phyloP scores from a whole-genome alignment of 2,888 invertebrate genomes.

The Parapristionchus giblindavisi region DNA sequence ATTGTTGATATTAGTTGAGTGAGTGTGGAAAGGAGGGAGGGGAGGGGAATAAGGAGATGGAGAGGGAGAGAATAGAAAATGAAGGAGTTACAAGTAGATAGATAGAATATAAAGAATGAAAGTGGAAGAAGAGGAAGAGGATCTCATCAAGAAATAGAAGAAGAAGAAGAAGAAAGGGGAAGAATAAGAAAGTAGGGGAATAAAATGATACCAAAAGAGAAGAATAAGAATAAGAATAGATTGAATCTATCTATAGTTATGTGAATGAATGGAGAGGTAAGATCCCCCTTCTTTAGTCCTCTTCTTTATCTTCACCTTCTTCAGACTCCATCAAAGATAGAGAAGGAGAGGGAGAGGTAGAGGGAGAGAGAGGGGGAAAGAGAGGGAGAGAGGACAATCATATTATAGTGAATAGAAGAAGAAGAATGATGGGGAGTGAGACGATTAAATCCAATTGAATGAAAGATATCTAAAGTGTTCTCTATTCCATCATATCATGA shows the following conservation, averaged over 20 bases:
- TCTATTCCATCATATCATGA: too few relatives aligned
- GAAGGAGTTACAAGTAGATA: background rate
- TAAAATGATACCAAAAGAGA: background rate
- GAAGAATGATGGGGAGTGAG: too few relatives aligned
- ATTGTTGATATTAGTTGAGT: background rate
- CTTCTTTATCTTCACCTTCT: too few relatives aligned
- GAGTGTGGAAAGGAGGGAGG: background rate
- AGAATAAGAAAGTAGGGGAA: constrained; percentile 12
- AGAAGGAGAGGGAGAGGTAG: background rate
- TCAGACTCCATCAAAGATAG: too few relatives aligned
- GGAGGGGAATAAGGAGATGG: background rate
- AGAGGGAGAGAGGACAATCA: constrained; percentile 3
- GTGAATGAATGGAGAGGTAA: too few relatives aligned
- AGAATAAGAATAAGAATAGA: background rate
- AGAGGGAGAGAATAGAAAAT: background rate
- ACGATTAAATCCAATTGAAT: too few relatives aligned
- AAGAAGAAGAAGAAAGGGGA: constrained; percentile 1
- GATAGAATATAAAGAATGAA: constrained; percentile 3
- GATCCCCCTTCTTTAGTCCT: too few relatives aligned
- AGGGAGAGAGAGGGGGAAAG: background rate
- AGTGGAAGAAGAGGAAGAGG: background rate
- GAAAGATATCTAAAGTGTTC: too few relatives aligned
- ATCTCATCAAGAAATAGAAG: constrained; percentile 19
- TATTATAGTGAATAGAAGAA: too few relatives aligned
- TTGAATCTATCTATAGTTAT: too few relatives aligned